A percentile compares a stretch with the other conserved stretches of the same genome.
phyloP scores from a whole-genome alignment of 2,113 vertebrate species.

The Bombycilla garrulus region DNA sequence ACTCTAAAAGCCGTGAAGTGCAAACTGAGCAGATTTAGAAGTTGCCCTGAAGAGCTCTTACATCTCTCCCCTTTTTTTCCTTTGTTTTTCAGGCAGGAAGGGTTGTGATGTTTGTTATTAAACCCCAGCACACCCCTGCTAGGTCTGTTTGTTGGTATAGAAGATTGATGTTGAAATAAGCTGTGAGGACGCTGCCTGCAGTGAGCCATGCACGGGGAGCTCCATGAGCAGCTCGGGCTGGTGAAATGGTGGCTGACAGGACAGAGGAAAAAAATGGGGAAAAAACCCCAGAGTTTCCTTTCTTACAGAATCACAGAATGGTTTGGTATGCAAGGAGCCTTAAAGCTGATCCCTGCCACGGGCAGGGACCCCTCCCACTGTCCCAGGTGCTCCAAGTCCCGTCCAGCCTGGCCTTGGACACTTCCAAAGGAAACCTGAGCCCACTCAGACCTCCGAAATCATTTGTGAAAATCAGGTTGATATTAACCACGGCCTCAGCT shows the following conservation, averaged over 20 bases:
- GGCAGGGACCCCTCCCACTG: background rate
- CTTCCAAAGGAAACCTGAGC: background rate
- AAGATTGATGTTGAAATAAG: background rate
- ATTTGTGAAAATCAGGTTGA: background rate
- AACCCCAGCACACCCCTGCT: background rate
- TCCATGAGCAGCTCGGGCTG: background rate
- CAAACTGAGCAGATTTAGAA: background rate
- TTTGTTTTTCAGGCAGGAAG: background rate
- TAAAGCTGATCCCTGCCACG: background rate
- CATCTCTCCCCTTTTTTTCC: no score
- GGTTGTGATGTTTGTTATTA: background rate
- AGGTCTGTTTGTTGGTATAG: background rate
- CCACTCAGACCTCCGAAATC: fast-evolving
- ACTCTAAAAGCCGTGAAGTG: background rate
- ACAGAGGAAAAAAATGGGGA: background rate
- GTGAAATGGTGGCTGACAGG: background rate
- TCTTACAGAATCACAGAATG: background rate
- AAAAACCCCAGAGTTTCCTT: background rate
- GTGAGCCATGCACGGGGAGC: background rate
- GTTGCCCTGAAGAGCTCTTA: background rate
- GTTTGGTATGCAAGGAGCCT: background rate
- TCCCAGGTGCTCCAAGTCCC: background rate
- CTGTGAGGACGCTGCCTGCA: background rate
- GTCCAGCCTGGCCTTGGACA: background rate
- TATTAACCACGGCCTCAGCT: background rate